phyloP scores from a whole-genome alignment of 2,888 invertebrate genomes.

The Coecobrya sp. region DNA sequence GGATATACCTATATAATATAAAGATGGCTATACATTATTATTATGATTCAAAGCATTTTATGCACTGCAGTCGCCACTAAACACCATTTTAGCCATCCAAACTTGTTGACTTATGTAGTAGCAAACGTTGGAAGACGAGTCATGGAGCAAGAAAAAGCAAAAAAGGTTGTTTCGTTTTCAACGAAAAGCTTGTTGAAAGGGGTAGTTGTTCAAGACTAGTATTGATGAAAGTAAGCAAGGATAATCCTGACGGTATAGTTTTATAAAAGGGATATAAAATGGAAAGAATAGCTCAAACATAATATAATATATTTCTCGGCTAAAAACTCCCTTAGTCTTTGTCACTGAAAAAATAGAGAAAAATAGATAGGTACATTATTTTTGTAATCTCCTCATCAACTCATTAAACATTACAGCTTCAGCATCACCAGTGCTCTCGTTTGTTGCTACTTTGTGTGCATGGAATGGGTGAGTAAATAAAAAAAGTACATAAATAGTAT shows the following conservation, averaged over 20 bases:
- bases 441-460: slow-evolving; percentile 7
- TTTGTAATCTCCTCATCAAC: slow-evolving; percentile 9
- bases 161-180: slow-evolving; percentile 53
- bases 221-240: neutral
- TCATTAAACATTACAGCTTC: neutral
- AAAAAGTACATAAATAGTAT: slow-evolving; percentile 30
- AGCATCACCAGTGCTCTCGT: neutral
- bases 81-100: slow-evolving; percentile 33
- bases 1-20: neutral
- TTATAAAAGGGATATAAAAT: neutral
- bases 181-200: slow-evolving; percentile 44
- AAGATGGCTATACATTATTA: neutral
- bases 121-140: neutral
- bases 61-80: slow-evolving; percentile 59
- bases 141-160: slow-evolving; percentile 61
- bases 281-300: neutral
- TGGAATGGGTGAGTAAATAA: slow-evolving; percentile 28
- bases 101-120: slow-evolving; percentile 39
- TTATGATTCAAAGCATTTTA: slow-evolving; percentile 2
- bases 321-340: neutral
- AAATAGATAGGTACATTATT: neutral
- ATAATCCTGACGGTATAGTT: neutral
- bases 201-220: slow-evolving; percentile 27
- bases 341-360: neutral
- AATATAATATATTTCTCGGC: neutral